Evolutionary conservation across 2,888 invertebrate species (phyloP).

Genomic region (Drosophila lacicola): DNA sequence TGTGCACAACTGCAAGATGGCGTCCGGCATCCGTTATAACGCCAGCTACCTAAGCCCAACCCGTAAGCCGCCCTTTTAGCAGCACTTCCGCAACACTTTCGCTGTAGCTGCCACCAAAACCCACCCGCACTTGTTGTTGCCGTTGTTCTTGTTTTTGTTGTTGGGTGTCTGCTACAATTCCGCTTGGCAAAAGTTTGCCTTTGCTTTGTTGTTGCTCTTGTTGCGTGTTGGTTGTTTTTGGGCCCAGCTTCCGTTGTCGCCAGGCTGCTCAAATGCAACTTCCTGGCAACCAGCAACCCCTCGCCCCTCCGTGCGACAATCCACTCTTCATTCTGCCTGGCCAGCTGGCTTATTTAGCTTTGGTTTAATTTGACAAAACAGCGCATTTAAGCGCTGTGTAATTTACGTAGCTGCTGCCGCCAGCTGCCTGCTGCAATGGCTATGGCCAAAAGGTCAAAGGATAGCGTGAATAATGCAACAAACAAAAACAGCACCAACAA

Average conservation of each 20-base stretch:
- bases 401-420: conserved; percentile 35
- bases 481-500: conserved; percentile 32
- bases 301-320: neutral
- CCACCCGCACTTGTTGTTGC: conserved; percentile 4
- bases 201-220: conserved; percentile 26
- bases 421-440: conserved; percentile 12
- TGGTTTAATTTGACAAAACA: conserved; percentile 75
- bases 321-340: conserved; percentile 2
- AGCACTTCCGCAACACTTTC: conserved; percentile 59
- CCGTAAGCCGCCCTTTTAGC: neutral
- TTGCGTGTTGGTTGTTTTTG: conserved; percentile 40
- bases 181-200: conserved; percentile 54
- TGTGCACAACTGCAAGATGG: conserved; percentile 75
- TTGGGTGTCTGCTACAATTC: conserved; percentile 62
- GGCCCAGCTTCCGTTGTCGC: conserved; percentile 58
- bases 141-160: conserved; percentile 14
- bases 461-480: conserved; percentile 57
- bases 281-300: conserved; percentile 25
- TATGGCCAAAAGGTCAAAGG: conserved; percentile 64
- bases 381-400: conserved; percentile 60
- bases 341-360: conserved; percentile 64
- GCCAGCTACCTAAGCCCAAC: conserved; percentile 17
- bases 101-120: conserved; percentile 33
- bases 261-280: conserved; percentile 48
- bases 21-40: conserved; percentile 70